These are phyloP conservation scores for Onychomys leucogaster DNA, from an alignment of 2,797 vertebrate genomes.

Conservation along the genomic window DNA sequence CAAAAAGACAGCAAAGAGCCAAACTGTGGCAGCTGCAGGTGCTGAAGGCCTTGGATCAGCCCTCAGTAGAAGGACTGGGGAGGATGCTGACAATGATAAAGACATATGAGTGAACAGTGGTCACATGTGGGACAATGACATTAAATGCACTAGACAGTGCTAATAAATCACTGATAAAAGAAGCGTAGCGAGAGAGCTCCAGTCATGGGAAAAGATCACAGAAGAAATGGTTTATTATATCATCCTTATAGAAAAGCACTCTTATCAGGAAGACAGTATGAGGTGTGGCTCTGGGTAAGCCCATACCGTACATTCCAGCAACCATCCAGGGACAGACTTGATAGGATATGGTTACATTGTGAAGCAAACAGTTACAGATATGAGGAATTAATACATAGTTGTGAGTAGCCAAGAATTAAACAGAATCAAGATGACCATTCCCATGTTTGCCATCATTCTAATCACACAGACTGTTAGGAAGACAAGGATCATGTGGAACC, in stretches of 20 bases:
- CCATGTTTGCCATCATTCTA: not conserved
- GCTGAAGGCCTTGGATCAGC: slow-evolving; percentile 16
- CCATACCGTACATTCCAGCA: not conserved
- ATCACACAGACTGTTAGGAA: not conserved
- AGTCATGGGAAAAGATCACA: not conserved
- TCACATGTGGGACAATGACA: not conserved
- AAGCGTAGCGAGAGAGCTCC: not conserved
- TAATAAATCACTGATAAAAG: not conserved
- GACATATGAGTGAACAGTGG: not conserved
- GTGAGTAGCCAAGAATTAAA: not conserved
- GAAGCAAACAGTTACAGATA: not conserved
- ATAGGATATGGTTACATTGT: not conserved
- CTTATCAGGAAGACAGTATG: not conserved
- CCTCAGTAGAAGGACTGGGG: not conserved
- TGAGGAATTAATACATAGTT: not conserved
- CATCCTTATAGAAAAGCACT: not conserved
- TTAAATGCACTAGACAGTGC: not conserved
- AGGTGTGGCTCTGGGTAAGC: not conserved
- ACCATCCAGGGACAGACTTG: not conserved
- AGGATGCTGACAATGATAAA: slow-evolving; percentile 36
- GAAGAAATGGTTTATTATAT: slow-evolving; percentile 31
- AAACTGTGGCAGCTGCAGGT: slow-evolving; percentile 25
- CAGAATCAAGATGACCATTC: not conserved
- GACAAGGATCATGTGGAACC: not conserved
- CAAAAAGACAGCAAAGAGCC: not conserved